Evolutionary conservation across 2,113 vertebrate genomes (phyloP).

Genomic region (Poeciliopsis occidentalis): DNA sequence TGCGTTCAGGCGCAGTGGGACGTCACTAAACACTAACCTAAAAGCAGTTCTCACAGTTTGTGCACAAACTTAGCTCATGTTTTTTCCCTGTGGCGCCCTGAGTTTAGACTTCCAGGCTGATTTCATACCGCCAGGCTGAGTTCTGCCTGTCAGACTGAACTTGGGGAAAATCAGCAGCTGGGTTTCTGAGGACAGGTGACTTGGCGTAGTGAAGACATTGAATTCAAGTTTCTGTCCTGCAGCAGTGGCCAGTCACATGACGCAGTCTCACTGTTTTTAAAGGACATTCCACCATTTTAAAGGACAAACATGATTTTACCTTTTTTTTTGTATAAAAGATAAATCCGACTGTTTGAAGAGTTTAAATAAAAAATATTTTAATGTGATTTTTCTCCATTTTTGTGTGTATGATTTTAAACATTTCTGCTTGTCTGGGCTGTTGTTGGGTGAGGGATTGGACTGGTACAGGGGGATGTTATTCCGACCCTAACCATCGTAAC

Average conservation of each 20-base stretch:
- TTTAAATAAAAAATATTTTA: constrained; percentile 64
- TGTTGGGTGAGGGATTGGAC: too few relatives aligned
- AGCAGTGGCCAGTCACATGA: neutral
- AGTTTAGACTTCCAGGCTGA: neutral
- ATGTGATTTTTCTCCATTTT: constrained; percentile 55
- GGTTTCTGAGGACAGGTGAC: neutral
- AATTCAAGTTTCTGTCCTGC: neutral
- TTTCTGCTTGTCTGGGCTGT: neutral
- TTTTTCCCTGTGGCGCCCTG: neutral
- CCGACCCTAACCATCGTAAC: too few relatives aligned
- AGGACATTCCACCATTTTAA: constrained; percentile 71
- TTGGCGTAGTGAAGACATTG: neutral
- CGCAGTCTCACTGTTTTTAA: constrained; percentile 2
- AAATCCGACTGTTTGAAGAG: constrained; percentile 19
- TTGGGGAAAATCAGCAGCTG: neutral
- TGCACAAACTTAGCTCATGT: neutral
- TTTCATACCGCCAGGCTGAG: too few relatives aligned
- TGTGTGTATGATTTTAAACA: neutral
- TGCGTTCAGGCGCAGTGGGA: constrained; percentile 30
- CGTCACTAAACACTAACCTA: constrained; percentile 10
- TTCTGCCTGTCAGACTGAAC: neutral
- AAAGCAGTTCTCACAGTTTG: neutral
- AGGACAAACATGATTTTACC: constrained; percentile 39
- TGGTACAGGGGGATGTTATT: too few relatives aligned
- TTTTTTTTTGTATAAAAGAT: constrained; percentile 10